Conservation (phyloP, 2,888 invertebrate genomes). For the Brachypterus glaber region DNA sequence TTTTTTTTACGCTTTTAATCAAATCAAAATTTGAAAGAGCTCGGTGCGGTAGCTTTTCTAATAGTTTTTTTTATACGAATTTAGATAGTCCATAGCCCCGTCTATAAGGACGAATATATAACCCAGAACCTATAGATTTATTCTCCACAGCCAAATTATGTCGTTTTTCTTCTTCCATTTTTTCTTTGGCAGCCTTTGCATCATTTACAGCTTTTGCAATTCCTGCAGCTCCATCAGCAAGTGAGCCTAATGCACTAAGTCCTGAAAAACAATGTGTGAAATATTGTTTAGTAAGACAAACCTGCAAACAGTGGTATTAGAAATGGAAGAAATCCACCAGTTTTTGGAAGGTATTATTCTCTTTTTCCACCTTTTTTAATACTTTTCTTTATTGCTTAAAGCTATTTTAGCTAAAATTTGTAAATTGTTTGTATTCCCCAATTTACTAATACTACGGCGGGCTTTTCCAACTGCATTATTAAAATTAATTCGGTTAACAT, state of each 20-base stretch:
- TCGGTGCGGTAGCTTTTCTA: conserved; percentile 13
- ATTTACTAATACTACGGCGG: too few species aligned
- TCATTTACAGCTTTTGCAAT: conserved; percentile 32
- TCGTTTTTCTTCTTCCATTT: too few species aligned
- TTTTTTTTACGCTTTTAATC: conserved; percentile 5
- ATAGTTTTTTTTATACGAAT: conserved; percentile 19
- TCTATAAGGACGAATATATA: conserved; percentile 23
- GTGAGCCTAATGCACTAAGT: conserved; percentile 29
- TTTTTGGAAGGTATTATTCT: conserved; percentile 27
- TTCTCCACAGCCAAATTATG: too few species aligned
- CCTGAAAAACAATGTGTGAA: too few species aligned
- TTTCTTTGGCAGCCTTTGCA: conserved; percentile 28
- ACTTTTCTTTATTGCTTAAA: too few species aligned
- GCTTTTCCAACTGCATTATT: too few species aligned
- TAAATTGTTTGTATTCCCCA: too few species aligned
- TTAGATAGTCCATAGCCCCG: conserved; percentile 21
- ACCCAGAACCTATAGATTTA: conserved; percentile 17
- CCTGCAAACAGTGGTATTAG: background rate
- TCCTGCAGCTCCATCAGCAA: conserved; percentile 33
- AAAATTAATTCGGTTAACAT: background rate
- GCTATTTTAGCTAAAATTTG: too few species aligned
- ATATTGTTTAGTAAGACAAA: too few species aligned
- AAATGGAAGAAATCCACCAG: conserved; percentile 10
- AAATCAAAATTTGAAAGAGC: conserved; percentile 12
- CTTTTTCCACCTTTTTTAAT: conserved; percentile 18